A percentile compares a stretch with the other conserved stretches of the same genome.
phyloP scores from a whole-genome alignment of 2,113 vertebrate species.

The Daphoenositta chrysoptera region DNA sequence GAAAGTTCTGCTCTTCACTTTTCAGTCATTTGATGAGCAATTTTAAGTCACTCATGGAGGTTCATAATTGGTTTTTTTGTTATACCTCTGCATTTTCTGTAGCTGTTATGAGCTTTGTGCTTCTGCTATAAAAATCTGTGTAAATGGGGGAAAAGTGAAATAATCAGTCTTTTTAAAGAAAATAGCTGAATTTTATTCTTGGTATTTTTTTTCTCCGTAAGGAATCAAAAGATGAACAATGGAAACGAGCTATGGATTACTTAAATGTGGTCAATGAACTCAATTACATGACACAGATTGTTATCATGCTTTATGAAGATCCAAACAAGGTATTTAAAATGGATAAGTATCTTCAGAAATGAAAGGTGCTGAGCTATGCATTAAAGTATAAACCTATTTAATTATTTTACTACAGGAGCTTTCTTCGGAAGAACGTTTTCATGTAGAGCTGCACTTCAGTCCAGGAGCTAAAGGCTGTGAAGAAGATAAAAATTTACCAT shows the following conservation, averaged over 20 bases:
- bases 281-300: slow-evolving; percentile 94
- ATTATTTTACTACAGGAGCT: slow-evolving; percentile 75
- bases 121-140: not conserved
- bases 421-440: slow-evolving; percentile 88
- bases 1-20: not conserved
- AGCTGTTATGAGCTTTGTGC: not conserved
- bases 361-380: not conserved
- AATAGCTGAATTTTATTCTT: not conserved
- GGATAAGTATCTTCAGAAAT: not conserved
- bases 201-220: slow-evolving; percentile 29
- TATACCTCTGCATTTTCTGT: not conserved
- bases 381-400: not conserved
- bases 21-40: not conserved
- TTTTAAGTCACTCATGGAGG: not conserved
- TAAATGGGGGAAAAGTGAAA: not conserved
- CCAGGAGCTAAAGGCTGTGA: slow-evolving; percentile 91
- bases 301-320: slow-evolving; percentile 92
- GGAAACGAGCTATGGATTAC: slow-evolving; percentile 91
- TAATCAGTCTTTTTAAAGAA: not conserved
- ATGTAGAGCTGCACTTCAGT: slow-evolving; percentile 90
- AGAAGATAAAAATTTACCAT: slow-evolving; percentile 88
- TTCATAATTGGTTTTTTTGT: not conserved
- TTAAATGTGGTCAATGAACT: slow-evolving; percentile 88
- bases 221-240: slow-evolving; percentile 89
- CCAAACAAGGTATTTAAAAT: slow-evolving; percentile 85